These are phyloP conservation scores for Dastarcus helophoroides DNA, from an alignment of 2,888 invertebrate genomes.

Conservation along the genomic window DNA sequence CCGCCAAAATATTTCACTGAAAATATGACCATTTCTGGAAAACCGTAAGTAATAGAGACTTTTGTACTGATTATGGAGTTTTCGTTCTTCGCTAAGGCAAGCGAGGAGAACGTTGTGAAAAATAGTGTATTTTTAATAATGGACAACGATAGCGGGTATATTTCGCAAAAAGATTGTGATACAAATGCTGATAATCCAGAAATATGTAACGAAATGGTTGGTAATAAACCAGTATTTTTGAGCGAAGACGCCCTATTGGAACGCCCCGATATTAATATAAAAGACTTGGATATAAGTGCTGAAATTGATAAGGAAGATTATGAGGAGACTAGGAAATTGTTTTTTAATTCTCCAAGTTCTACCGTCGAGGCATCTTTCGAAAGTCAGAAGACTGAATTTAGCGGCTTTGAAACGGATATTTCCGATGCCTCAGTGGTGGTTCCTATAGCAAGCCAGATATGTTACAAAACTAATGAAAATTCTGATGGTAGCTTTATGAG, in stretches of 20 bases:
- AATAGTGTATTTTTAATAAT: conserved; percentile 13
- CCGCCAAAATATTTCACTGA: too few relatives aligned
- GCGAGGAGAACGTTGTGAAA: too few relatives aligned
- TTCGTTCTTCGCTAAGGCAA: too few relatives aligned
- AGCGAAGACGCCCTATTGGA: conserved; percentile 33
- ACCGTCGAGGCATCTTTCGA: conserved; percentile 18
- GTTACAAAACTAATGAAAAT: conserved; percentile 3
- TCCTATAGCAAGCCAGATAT: conserved; percentile 15
- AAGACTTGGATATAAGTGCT: conserved; percentile 6
- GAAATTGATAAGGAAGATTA: conserved; percentile 15
- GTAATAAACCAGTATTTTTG: conserved; percentile 22
- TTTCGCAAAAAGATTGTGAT: conserved; percentile 32
- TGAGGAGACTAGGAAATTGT: conserved; percentile 15
- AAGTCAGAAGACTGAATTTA: conserved; percentile 15
- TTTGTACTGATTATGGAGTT: too few relatives aligned
- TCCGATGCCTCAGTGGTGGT: conserved; percentile 17
- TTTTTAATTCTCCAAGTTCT: conserved; percentile 11
- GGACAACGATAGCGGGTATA: conserved; percentile 35
- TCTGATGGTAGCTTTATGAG: background rate
- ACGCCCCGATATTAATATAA: conserved; percentile 20
- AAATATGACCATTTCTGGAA: too few relatives aligned
- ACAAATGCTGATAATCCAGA: conserved; percentile 23
- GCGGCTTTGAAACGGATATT: conserved; percentile 18
- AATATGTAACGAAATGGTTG: conserved; percentile 6
- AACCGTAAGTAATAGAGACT: too few relatives aligned